phyloP scores from a whole-genome alignment of 2,797 vertebrate genomes.

The Epinephelus awoara region DNA sequence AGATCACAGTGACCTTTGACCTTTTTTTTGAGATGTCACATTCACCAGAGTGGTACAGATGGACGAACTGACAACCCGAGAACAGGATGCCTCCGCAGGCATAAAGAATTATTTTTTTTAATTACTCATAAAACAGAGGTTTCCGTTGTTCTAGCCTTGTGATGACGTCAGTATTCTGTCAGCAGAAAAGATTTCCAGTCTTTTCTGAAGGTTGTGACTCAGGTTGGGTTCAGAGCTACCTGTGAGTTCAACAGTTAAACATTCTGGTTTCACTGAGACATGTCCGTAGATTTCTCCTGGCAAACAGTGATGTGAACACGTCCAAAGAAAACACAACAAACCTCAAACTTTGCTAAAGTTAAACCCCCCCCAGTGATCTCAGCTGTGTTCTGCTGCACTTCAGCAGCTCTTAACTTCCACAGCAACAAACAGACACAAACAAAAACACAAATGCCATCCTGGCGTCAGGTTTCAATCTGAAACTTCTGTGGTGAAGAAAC shows the following conservation, averaged over 20 bases:
- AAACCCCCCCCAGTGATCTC: neutral
- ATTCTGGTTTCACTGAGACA: neutral
- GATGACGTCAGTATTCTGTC: neutral
- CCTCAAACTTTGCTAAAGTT: neutral
- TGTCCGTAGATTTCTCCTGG: neutral
- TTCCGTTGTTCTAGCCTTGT: too few relatives aligned
- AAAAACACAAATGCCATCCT: neutral
- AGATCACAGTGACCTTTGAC: too few relatives aligned
- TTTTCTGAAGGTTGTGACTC: neutral
- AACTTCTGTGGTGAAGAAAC: conserved; percentile 9
- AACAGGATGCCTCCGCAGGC: too few relatives aligned
- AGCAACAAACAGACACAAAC: conserved; percentile 33
- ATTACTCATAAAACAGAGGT: neutral
- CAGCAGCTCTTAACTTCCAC: conserved; percentile 7
- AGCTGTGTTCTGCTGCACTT: neutral
- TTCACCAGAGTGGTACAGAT: too few relatives aligned
- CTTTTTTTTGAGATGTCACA: too few relatives aligned
- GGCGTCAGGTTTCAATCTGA: neutral
- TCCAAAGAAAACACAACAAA: conserved; percentile 9
- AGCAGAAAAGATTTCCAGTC: neutral
- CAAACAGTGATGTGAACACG: neutral
- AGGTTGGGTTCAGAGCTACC: neutral
- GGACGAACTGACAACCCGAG: too few relatives aligned
- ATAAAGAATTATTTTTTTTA: too few relatives aligned
- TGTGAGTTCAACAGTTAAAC: neutral